Conservation (phyloP, 2,113 vertebrate genomes). For the Ictalurus punctatus region DNA sequence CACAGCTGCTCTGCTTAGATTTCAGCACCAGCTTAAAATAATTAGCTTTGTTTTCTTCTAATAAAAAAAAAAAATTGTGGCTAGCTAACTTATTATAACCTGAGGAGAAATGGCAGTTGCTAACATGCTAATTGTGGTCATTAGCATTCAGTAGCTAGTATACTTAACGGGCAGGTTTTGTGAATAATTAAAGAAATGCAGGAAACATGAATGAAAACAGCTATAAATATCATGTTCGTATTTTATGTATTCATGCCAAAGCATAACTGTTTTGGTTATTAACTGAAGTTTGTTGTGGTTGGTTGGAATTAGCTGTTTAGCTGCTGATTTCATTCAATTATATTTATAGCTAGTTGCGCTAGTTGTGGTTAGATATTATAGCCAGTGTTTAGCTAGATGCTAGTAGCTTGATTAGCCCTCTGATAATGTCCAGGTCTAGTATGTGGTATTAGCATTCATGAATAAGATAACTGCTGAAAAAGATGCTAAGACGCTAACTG, state of each 20-base stretch:
- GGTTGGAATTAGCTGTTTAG: neutral
- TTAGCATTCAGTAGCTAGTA: neutral
- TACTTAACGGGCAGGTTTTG: neutral
- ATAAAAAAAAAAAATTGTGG: neutral
- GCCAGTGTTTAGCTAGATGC: neutral
- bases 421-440: neutral
- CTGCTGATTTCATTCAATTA: neutral
- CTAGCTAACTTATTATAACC: neutral
- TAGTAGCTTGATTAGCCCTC: neutral
- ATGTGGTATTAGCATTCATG: neutral
- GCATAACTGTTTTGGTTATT: neutral
- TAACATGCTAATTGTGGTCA: neutral
- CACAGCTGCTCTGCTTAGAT: neutral
- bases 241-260: neutral
- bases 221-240: neutral
- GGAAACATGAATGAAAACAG: neutral
- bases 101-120: neutral
- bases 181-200: neutral
- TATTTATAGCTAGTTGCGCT: neutral
- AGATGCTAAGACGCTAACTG: neutral
- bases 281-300: neutral
- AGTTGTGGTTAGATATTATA: neutral
- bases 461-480: neutral
- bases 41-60: neutral
- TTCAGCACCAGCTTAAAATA: conserved; percentile 17